These are phyloP conservation scores for Porites divaricata DNA, from an alignment of 92 coral and sea anemone species.

Conservation along the genomic window DNA sequence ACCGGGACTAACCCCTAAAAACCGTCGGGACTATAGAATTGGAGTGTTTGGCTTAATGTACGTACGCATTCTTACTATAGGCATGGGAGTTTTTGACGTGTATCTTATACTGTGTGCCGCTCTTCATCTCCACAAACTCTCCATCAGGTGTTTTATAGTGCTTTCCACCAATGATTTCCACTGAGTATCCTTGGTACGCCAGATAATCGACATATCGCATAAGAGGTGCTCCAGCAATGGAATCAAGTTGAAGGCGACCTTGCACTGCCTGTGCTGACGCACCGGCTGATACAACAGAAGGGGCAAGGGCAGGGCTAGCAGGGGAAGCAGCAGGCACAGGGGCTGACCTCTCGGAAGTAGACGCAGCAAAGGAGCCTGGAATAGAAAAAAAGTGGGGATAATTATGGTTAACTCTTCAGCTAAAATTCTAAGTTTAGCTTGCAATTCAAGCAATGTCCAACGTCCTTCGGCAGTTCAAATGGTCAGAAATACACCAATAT, in stretches of 20 bases:
- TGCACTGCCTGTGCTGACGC: not conserved
- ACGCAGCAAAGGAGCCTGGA: not conserved
- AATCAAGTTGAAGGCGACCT: not conserved
- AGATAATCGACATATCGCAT: conserved; percentile 33
- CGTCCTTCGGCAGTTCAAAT: too few relatives aligned
- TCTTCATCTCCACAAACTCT: conserved; percentile 53
- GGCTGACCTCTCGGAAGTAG: too few relatives aligned
- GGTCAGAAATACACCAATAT: too few relatives aligned
- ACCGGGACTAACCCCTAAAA: too few relatives aligned
- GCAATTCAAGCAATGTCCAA: too few relatives aligned
- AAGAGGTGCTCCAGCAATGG: not conserved
- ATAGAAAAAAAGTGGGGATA: not conserved
- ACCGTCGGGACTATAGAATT: too few relatives aligned
- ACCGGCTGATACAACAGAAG: not conserved
- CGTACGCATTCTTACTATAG: conserved; percentile 9
- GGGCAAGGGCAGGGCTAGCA: not conserved
- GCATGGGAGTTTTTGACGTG: conserved; percentile 37
- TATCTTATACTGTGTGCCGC: conserved; percentile 52
- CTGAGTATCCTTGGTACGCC: conserved; percentile 19
- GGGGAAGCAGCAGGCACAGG: not conserved
- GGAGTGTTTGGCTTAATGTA: too few relatives aligned
- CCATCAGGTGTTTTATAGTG: conserved; percentile 52
- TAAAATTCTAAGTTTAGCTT: too few relatives aligned
- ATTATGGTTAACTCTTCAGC: too few relatives aligned
- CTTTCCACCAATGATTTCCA: conserved; percentile 58